Evolutionary conservation across 92 coral and sea anemone species (phyloP).

Genomic region (Isaurus tuberculatus): DNA sequence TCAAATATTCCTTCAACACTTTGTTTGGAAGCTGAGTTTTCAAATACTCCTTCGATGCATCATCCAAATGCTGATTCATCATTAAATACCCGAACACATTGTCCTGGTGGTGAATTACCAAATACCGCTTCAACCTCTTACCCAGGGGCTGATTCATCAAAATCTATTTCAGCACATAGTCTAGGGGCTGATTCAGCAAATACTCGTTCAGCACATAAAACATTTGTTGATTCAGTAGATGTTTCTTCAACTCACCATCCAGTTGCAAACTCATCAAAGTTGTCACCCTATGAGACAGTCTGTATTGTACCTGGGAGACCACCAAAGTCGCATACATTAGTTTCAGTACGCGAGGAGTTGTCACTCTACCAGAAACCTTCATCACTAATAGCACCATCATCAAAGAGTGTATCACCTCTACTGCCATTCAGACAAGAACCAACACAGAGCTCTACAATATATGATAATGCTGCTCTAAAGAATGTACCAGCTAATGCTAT

Average conservation of each 20-base stretch:
- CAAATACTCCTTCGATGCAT: too few species aligned
- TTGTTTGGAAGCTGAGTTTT: too few species aligned
- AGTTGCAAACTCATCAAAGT: neutral
- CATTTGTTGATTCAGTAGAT: neutral
- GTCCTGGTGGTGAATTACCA: neutral
- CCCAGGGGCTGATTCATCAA: neutral
- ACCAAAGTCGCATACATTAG: constrained; percentile 1
- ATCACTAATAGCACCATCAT: neutral
- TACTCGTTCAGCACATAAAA: too few species aligned
- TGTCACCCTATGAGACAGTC: constrained; percentile 35
- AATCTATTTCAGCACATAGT: too few species aligned
- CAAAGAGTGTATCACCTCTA: neutral
- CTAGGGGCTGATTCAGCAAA: too few species aligned
- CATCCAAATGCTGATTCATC: too few species aligned
- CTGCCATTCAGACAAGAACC: neutral
- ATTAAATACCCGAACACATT: too few species aligned
- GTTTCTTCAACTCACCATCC: neutral
- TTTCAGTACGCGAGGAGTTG: constrained; percentile 3
- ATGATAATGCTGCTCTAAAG: constrained; percentile 35
- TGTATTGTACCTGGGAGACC: constrained; percentile 23
- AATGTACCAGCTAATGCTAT: constrained; percentile 21
- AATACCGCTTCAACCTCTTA: neutral
- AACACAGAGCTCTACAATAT: neutral
- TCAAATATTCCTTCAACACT: neutral
- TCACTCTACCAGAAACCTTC: constrained; percentile 34